Conservation (phyloP, 2,888 invertebrate genomes). For the Tetranychus truncatus region DNA sequence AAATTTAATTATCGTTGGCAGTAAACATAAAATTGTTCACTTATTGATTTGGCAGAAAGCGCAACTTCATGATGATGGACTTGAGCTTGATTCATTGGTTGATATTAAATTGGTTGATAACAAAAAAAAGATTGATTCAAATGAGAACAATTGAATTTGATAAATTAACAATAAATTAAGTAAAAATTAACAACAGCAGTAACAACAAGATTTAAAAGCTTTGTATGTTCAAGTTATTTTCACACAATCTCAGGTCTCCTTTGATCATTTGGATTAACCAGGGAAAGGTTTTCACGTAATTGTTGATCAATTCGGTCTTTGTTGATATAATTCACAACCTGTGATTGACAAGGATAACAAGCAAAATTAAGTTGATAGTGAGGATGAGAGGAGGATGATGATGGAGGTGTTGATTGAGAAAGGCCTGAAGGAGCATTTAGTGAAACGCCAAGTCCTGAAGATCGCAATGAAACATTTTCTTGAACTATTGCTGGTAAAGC, state of each 20-base stretch:
- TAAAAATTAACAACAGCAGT: background rate
- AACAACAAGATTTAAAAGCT: background rate
- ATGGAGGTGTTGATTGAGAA: background rate
- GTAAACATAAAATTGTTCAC: too few relatives aligned
- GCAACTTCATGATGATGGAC: too few relatives aligned
- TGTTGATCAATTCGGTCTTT: background rate
- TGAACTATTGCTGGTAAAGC: background rate
- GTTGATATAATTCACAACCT: background rate
- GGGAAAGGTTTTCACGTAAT: background rate
- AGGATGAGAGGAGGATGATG: background rate
- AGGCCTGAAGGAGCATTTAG: background rate
- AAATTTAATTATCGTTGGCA: too few relatives aligned
- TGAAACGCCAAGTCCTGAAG: background rate
- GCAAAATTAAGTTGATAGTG: background rate
- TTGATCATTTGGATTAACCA: background rate
- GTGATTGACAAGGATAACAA: background rate
- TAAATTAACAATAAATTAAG: background rate
- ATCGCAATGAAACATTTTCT: background rate
- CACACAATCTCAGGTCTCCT: background rate
- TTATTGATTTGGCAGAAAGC: too few relatives aligned
- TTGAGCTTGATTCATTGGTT: too few relatives aligned
- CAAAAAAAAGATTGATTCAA: too few relatives aligned
- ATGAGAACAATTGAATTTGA: too few relatives aligned
- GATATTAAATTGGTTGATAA: too few relatives aligned
- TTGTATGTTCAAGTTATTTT: background rate